A percentile compares a stretch with the other conserved stretches of the same genome.
phyloP scores from a whole-genome alignment of 2,113 vertebrate genomes.

The Manacus vitellinus region DNA sequence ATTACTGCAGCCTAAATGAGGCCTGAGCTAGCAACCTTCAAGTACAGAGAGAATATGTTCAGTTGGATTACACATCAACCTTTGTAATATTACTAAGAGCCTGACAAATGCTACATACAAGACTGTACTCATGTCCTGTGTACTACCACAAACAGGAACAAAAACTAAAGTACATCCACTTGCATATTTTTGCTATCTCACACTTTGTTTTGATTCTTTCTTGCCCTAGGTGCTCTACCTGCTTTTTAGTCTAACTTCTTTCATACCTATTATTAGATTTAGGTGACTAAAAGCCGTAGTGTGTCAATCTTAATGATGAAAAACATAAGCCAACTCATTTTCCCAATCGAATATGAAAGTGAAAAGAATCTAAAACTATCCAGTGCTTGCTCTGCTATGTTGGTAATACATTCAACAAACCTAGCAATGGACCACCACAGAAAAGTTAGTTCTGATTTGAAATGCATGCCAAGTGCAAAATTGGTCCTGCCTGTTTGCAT shows the following conservation, averaged over 20 bases:
- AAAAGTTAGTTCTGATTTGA: background rate
- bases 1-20: background rate
- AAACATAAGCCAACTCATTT: background rate
- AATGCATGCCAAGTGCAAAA: background rate
- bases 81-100: background rate
- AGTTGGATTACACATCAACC: background rate
- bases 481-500: background rate
- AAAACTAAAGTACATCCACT: background rate
- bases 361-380: background rate
- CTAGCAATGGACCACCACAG: background rate
- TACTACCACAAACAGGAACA: background rate
- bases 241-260: background rate
- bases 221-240: background rate
- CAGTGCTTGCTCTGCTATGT: background rate
- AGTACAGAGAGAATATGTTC: background rate
- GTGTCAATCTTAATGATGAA: background rate
- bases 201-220: background rate
- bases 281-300: background rate
- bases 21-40: background rate
- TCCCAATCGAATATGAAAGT: background rate
- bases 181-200: background rate
- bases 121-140: background rate
- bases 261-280: background rate
- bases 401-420: background rate
- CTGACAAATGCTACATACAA: background rate